Base-by-base conservation (phyloP, 1,140 invertebrate species). In the Apis laboriosa region DNA sequence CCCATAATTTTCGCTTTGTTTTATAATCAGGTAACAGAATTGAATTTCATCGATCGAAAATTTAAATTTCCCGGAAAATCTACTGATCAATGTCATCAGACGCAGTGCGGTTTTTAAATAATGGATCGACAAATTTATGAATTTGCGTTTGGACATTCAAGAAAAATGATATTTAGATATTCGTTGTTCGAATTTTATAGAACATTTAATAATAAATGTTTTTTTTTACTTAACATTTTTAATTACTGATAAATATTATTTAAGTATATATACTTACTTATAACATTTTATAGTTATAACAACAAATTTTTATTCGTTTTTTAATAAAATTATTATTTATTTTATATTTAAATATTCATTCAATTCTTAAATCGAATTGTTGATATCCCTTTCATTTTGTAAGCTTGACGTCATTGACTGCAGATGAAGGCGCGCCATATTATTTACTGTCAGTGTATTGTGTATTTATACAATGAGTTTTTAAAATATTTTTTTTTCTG, bases 381-480 rank as follows among this genome's bases (percentile, higher is more conserved):
- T 64, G 51, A 77, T 66, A 76, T 87, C 63, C 34, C 85, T 61
- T 24, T 75, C 56, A 43, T 51, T 75, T 28, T 49, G n/a, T 66
- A 17, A 80, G 64, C 61, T 75, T 88, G 86, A 88, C 86, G 86
- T 88, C 83, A 88, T 55, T 53, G 70, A 87, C 83, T 88, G 86
- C 86, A 80, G 86, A 51, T 70, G 61, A 85, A 72, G 60, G 71
- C 86, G 55, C 83, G 86, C 78, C 75, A 88, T 87, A 80, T 88
- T 87, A 88, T 87, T 84, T 88, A 87, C 66, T 12, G 24, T 72
- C 68, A 68, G 84, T 86, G 71, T 17, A 60, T 74, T 56, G 64
- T 67, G 13, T 51, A 63, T 61, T 80, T 34, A 67, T 21, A 17
- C 15, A 21, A 78, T 61, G 3, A 19, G 28, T 53, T 63, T 49